phyloP scores from a whole-genome alignment of 64 coral and sea anemone species.

The Porites australiensis region DNA sequence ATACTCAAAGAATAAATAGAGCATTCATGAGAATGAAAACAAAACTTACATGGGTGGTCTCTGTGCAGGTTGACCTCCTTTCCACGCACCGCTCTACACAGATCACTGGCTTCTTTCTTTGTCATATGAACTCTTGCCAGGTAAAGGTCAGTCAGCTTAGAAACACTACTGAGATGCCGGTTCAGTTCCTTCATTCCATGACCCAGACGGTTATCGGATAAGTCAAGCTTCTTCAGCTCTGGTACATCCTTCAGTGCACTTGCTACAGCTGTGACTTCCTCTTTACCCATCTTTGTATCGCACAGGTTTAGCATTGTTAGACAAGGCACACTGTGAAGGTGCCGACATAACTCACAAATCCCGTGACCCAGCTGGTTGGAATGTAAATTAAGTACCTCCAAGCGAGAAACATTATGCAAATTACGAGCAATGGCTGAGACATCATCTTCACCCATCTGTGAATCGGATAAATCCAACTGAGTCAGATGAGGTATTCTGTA shows the following conservation, averaged over 20 bases:
- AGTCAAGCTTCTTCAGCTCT: neutral
- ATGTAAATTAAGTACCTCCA: too few species aligned
- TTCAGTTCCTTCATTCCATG: neutral
- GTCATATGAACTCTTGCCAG: neutral
- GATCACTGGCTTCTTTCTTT: neutral
- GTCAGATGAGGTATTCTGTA: too few species aligned
- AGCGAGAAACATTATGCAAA: too few species aligned
- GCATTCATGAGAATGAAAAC: too few species aligned
- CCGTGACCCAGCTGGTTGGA: constrained; percentile 9
- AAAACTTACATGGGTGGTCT: neutral
- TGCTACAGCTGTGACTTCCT: neutral
- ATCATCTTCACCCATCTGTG: too few species aligned
- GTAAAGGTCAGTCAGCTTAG: neutral
- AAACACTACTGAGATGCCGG: neutral
- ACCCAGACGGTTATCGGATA: neutral
- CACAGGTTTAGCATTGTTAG: neutral
- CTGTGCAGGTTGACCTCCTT: neutral
- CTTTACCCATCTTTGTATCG: neutral
- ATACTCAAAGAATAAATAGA: too few species aligned
- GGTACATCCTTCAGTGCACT: neutral
- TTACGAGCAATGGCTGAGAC: too few species aligned
- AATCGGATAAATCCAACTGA: too few species aligned
- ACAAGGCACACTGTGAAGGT: neutral
- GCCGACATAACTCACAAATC: neutral
- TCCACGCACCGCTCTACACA: neutral